phyloP scores from a whole-genome alignment of 2,888 invertebrate genomes.

The Agriotes lineatus region DNA sequence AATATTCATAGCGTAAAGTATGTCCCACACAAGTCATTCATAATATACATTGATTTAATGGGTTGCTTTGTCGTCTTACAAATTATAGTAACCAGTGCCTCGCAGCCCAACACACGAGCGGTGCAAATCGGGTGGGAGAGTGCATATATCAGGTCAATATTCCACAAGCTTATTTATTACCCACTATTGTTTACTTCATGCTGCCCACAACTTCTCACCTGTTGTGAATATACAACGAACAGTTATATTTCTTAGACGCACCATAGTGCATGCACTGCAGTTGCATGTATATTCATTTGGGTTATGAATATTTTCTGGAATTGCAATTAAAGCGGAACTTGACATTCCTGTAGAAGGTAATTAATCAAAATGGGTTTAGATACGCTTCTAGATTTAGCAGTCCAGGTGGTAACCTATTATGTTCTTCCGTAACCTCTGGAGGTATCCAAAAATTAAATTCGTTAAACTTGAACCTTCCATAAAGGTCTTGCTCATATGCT shows the following conservation, averaged over 20 bases:
- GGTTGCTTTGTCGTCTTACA: conserved; percentile 40
- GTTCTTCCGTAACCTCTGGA: no score
- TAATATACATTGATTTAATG: conserved; percentile 42
- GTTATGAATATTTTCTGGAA: no score
- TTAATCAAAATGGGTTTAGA: no score
- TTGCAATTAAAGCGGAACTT: no score
- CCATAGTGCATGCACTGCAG: conserved; percentile 1
- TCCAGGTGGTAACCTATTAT: no score
- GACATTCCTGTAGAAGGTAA: no score
- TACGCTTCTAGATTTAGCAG: no score
- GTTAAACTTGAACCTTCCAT: no score
- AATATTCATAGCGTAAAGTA: conserved; percentile 36
- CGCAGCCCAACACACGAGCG: conserved; percentile 39
- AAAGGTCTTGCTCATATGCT: no score
- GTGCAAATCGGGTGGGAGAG: conserved; percentile 41
- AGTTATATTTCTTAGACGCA: conserved; percentile 41
- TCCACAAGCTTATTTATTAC: conserved; percentile 43
- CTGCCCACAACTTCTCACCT: conserved; percentile 50
- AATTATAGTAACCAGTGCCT: conserved; percentile 40
- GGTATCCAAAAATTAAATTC: no score
- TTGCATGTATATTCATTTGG: no score
- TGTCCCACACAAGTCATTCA: conserved; percentile 43
- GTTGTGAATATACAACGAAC: conserved; percentile 50
- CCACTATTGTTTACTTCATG: conserved; percentile 41
- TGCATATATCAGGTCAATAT: conserved; percentile 44